phyloP scores from a whole-genome alignment of 2,797 vertebrate species.

The Mustela erminea region DNA sequence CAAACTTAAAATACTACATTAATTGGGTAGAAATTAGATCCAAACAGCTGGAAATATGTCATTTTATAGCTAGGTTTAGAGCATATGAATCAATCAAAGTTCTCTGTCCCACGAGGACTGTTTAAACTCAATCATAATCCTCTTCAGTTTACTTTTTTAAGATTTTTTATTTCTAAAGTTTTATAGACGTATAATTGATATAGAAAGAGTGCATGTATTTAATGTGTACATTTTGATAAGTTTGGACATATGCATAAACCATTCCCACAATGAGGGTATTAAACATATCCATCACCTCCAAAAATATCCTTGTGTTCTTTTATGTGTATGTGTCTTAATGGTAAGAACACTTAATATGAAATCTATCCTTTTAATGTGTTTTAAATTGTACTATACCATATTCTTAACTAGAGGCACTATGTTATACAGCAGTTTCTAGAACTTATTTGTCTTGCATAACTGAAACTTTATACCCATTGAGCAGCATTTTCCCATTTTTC shows the following conservation, averaged over 20 bases:
- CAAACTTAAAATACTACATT: neutral
- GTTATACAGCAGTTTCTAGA: neutral
- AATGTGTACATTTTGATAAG: neutral
- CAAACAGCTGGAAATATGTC: neutral
- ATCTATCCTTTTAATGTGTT: neutral
- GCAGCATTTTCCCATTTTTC: neutral
- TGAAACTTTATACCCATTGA: neutral
- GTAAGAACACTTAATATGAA: neutral
- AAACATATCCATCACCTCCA: neutral
- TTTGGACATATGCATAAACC: neutral
- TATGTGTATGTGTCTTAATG: neutral
- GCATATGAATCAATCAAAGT: neutral
- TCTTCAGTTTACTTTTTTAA: conserved; percentile 11
- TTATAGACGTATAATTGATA: neutral
- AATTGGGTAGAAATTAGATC: conserved; percentile 11
- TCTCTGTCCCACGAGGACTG: neutral
- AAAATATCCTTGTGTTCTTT: neutral
- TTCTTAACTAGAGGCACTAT: neutral
- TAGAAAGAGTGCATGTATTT: neutral
- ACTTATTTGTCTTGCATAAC: neutral
- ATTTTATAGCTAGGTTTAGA: neutral
- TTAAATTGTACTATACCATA: neutral
- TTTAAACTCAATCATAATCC: neutral
- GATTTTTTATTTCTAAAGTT: neutral
- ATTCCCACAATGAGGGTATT: neutral